Evolutionary conservation across 2,888 invertebrate genomes (phyloP).

Genomic region (Eudasyphora cyanicolor): DNA sequence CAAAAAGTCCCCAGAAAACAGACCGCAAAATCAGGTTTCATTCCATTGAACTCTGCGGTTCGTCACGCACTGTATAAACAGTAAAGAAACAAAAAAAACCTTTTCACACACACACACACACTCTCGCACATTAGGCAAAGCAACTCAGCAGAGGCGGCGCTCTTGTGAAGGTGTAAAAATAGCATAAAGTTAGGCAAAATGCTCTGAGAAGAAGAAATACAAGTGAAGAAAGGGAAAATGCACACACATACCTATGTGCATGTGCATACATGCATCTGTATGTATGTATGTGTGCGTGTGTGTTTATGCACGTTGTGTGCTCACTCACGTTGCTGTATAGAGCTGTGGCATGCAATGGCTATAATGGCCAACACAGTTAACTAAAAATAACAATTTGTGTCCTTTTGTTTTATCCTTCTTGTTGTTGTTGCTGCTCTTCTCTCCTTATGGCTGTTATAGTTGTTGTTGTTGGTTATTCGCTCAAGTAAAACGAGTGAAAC

Average conservation of each 20-base stretch:
- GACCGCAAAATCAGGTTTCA: conserved; percentile 17
- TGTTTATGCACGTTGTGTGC: too few relatives aligned
- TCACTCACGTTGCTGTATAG: too few relatives aligned
- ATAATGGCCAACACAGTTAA: conserved; percentile 22
- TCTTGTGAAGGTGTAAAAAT: neutral
- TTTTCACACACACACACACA: neutral
- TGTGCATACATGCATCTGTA: neutral
- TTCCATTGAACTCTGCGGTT: conserved; percentile 10
- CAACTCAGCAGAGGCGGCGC: neutral
- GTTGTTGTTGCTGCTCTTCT: neutral
- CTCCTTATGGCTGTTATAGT: neutral
- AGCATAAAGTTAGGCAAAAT: neutral
- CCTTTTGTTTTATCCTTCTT: conserved; percentile 4
- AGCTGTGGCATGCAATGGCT: neutral
- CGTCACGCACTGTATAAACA: conserved; percentile 9
- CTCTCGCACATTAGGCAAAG: neutral
- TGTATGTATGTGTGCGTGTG: neutral
- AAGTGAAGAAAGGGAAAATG: neutral
- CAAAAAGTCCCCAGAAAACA: conserved; percentile 3
- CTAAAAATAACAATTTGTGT: conserved; percentile 34
- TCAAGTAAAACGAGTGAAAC: conserved; percentile 1
- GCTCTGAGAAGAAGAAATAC: neutral
- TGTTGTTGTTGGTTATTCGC: neutral
- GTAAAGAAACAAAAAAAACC: neutral
- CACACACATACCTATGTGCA: neutral